phyloP scores from a whole-genome alignment of 2,797 vertebrate genomes.

The Jordanella pulchra region DNA sequence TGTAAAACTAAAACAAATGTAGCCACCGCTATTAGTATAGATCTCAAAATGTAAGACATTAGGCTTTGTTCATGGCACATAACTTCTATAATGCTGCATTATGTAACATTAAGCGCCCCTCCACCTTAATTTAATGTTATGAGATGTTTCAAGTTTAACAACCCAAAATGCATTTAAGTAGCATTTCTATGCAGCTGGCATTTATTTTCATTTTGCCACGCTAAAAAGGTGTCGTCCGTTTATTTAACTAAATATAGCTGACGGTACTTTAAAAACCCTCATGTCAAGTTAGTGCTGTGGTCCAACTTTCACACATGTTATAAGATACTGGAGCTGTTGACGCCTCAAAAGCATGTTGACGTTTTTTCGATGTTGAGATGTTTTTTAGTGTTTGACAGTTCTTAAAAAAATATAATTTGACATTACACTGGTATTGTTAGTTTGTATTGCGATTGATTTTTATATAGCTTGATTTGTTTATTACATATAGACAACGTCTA shows the following conservation, averaged over 20 bases:
- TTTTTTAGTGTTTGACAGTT: not conserved
- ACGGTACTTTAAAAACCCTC: not conserved
- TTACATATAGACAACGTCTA: not conserved
- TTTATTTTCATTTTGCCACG: not conserved
- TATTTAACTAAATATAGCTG: not conserved
- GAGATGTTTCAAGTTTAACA: not conserved
- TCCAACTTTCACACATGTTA: not conserved
- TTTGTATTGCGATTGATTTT: not conserved
- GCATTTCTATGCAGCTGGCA: not conserved
- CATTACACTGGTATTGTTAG: not conserved
- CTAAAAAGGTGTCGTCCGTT: not conserved
- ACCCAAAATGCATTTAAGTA: not conserved
- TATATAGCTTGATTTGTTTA: not conserved
- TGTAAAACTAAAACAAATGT: conserved; percentile 1
- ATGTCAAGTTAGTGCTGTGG: not conserved
- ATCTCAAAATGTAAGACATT: not conserved
- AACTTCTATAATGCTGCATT: not conserved
- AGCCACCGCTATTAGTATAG: not conserved
- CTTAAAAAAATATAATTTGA: not conserved
- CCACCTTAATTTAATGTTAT: not conserved
- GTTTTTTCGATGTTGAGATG: too few relatives aligned
- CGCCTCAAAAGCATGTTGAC: too few relatives aligned
- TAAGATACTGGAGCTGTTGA: not conserved
- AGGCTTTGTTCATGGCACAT: not conserved
- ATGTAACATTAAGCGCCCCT: not conserved